Base-by-base conservation (phyloP, 92 coral and sea anemone genomes). In the Epizoanthus illoricatus region DNA sequence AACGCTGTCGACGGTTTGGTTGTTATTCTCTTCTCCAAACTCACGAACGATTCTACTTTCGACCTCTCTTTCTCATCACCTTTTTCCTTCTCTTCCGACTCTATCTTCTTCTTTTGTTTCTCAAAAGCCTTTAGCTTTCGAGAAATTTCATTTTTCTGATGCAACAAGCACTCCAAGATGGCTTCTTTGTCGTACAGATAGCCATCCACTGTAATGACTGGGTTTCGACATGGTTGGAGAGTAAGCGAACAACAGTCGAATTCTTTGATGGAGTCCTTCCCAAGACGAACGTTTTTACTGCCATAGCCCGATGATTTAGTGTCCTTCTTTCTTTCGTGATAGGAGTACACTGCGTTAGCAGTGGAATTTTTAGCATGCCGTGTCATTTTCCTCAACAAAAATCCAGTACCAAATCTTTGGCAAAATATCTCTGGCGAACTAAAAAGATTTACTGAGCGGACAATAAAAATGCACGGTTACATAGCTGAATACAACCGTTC, bases 361-460 rank as follows among this genome's bases (percentile, higher is more conserved):
- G 98, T 95, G 1, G 96, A 90, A 68, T 95, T 95, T 76, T 90
- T 95, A n/a, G 87, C 98, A 85, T 95, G 98, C 0, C 98, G 93
- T 10, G 98, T 95, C 98, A 95, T 92, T 60, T 84, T 88, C 75
- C 10, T 61, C 21, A 9, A 41, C 23, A 18, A 40, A 16, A 17
- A 41, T 5, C 13, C 28, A 28, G 40, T 52, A 21, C 17, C 76
- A 87, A 76, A 58, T 54, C 49, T 58, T 68, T 62, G 71, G 61
- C 28, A 20, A 6, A 24, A 28, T 1, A 47, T 28, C 33, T 28
- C 33, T 28, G 2, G 2, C 56, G 9, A 28, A 28, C 33, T 28
- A 1, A 28, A 28, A 28, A 28, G 33, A 28, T 28, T n/a, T n/a
- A n/a, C n/a, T n/a, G n/a, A n/a, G n/a, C n/a, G n/a, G n/a, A n/a